phyloP scores from a whole-genome alignment of 2,113 vertebrate genomes.

The Rhegmatorhina hoffmannsi region DNA sequence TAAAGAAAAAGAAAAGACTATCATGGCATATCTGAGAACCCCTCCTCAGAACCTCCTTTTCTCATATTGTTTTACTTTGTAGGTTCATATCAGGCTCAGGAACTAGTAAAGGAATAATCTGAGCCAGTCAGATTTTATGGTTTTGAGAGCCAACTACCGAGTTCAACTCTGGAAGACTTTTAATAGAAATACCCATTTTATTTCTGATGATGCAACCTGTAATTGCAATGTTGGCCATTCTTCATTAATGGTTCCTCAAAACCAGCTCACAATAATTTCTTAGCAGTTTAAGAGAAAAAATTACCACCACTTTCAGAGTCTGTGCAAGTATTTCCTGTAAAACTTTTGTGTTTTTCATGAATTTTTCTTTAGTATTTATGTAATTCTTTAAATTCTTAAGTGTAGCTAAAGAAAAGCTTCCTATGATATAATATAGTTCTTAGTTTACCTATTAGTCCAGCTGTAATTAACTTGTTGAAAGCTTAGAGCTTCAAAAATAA shows the following conservation, averaged over 20 bases:
- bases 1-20: not conserved
- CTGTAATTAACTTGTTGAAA: slow-evolving; percentile 73
- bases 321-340: slow-evolving; percentile 33
- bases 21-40: not conserved
- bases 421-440: not conserved
- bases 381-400: slow-evolving; percentile 64
- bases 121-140: slow-evolving; percentile 5
- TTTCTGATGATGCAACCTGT: not conserved
- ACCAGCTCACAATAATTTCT: not conserved
- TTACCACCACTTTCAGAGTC: not conserved
- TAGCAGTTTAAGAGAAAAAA: slow-evolving; percentile 7
- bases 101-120: not conserved
- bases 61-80: not conserved
- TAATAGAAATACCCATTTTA: not conserved
- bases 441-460: slow-evolving; percentile 68
- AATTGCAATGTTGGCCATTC: not conserved
- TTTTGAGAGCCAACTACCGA: not conserved
- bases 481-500: slow-evolving; percentile 75
- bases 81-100: not conserved
- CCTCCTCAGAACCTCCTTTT: not conserved
- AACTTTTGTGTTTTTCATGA: slow-evolving; percentile 46
- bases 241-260: not conserved
- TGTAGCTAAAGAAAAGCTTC: slow-evolving; percentile 46
- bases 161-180: not conserved
- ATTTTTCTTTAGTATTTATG: slow-evolving; percentile 49